Evolutionary conservation across 1,140 invertebrate species (phyloP).

Genomic region (Araneus ventricosus): DNA sequence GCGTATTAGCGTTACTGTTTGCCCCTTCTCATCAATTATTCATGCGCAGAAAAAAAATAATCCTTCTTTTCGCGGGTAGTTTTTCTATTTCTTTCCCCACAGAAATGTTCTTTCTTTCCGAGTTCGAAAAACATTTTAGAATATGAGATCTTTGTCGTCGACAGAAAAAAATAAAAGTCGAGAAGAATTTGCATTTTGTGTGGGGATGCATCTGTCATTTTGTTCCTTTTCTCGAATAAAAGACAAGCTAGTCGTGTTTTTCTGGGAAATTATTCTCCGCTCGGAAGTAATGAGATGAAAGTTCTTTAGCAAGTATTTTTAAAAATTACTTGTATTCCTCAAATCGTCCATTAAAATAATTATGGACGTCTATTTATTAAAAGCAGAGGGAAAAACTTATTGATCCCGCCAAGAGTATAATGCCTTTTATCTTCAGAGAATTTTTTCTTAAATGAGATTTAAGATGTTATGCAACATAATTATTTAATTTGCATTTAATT

Average conservation of each 20-base stretch:
- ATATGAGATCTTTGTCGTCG: not conserved
- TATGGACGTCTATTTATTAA: no score
- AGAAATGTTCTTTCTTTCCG: not conserved
- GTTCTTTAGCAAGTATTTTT: no score
- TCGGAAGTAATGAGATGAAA: not conserved
- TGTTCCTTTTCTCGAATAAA: conserved; percentile 12
- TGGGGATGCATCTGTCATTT: conserved; percentile 22
- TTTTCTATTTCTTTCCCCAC: not conserved
- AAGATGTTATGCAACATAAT: no score
- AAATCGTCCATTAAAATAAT: no score
- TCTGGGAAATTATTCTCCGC: not conserved
- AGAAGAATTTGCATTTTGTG: conserved; percentile 6
- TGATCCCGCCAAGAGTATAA: no score
- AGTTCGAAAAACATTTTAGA: conserved; percentile 3
- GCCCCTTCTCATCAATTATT: conserved; percentile 51
- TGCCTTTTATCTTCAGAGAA: no score
- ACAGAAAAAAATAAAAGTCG: not conserved
- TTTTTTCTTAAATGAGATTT: no score
- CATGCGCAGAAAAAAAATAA: conserved; percentile 5
- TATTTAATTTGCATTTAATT: no score
- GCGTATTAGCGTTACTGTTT: conserved; percentile 31
- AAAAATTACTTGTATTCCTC: no score
- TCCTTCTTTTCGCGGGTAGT: not conserved
- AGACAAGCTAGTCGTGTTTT: not conserved
- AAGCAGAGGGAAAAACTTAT: no score